Conservation (phyloP, 1,140 invertebrate species). For the Saxidomus purpurata region DNA sequence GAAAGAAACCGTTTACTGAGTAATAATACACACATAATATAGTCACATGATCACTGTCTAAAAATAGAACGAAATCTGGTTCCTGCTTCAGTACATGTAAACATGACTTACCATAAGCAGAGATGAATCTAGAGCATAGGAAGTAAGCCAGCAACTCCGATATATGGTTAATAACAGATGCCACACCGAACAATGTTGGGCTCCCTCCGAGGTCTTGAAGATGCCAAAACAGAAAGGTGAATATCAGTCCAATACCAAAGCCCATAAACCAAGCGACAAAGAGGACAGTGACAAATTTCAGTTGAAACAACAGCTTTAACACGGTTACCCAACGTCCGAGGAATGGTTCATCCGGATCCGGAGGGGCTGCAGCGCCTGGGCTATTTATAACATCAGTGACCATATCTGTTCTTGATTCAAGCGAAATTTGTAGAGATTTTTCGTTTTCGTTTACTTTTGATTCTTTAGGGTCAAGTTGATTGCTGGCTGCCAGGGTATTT, state of each 20-base stretch:
- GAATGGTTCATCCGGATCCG: conserved; percentile 78
- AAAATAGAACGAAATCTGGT: no score
- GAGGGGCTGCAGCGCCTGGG: conserved; percentile 63
- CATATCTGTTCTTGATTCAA: conserved; percentile 79
- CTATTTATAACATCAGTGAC: conserved; percentile 81
- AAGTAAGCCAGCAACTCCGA: conserved; percentile 99
- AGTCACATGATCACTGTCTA: no score
- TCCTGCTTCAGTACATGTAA: no score
- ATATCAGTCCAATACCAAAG: conserved; percentile 99
- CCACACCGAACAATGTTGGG: conserved; percentile 98
- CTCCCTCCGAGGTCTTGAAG: conserved; percentile 98
- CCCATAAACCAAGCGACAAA: conserved; percentile 99
- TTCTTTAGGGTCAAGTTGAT: conserved; percentile 35
- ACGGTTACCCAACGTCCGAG: conserved; percentile 83
- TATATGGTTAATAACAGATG: conserved; percentile 99
- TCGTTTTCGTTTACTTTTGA: conserved; percentile 54
- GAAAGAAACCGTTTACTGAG: no score
- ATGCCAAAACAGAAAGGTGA: conserved; percentile 99
- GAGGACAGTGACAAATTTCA: conserved; percentile 91
- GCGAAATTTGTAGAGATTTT: conserved; percentile 75
- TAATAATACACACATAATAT: no score
- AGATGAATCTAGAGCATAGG: conserved; percentile 97
- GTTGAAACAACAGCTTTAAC: conserved; percentile 80
- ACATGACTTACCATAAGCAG: conserved; percentile 82
- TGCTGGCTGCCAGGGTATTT: background rate